Conservation (phyloP, 2,113 vertebrate genomes). For the Cygnus buccinator region DNA sequence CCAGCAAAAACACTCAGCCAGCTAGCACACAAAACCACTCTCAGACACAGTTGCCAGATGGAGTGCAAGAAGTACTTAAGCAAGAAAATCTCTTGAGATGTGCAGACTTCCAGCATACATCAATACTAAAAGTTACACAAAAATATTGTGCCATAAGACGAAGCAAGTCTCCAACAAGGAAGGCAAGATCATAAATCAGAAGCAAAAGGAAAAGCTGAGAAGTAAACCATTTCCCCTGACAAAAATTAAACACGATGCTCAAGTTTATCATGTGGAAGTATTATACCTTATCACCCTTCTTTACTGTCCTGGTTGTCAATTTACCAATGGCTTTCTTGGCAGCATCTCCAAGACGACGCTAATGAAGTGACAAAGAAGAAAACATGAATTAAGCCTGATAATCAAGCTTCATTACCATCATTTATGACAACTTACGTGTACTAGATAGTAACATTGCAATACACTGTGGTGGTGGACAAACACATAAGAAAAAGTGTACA, state of each 20-base stretch:
- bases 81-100: not conserved
- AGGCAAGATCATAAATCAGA: not conserved
- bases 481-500: not conserved
- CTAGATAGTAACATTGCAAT: not conserved
- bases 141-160: not conserved
- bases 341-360: conserved; percentile 96
- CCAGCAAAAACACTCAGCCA: not conserved
- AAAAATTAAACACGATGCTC: not conserved
- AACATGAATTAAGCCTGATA: conserved; percentile 56
- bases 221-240: not conserved
- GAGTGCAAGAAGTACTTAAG: not conserved
- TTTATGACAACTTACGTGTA: conserved; percentile 38
- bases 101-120: not conserved
- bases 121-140: not conserved
- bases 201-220: not conserved
- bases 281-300: conserved; percentile 96
- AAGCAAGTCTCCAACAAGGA: not conserved
- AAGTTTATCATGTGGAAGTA: not conserved
- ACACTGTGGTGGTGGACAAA: not conserved
- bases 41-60: not conserved
- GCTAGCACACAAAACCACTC: not conserved
- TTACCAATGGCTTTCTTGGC: conserved; percentile 97
- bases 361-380: conserved; percentile 66
- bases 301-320: conserved; percentile 94
- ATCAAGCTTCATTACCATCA: conserved; percentile 19